Evolutionary conservation across 2,113 vertebrate genomes (phyloP), one percentile per base, ranked within the genome.

Genomic region (Abramis brama): DNA sequence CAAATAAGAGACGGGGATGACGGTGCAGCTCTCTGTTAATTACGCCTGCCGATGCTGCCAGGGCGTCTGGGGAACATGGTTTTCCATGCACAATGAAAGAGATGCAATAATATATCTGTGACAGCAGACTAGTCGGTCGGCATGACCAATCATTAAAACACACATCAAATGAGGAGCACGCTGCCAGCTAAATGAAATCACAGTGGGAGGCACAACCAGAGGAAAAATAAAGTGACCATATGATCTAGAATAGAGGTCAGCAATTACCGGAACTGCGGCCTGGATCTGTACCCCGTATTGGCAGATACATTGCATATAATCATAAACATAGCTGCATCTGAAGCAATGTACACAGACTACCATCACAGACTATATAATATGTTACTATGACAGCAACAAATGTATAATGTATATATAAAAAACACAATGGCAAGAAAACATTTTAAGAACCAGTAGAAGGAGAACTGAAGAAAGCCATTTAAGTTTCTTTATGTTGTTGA

Each of bases 131-230:
- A 79, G 85, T 33, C 81, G 45, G 62, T 70, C 47, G 39, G 52
- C 73, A 78, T 27, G 30, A 79, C 59, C 81, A 47, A 62, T 86
- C 87, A 86, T 88, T 86, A 88, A 84, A 83, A 84, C 66, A 78
- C 82, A 83, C 76, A 88, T 84, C 81, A 88, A 88, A 84, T 21
- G 59, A 66, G 68, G 68, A 86, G 52, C 84, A 81, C 70, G 60
- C 50, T 45, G 79, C 52, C 79, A 33, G 62, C 87, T 88, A 85
- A 85, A 85, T 85, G 73, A 78, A 85, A 85, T 47, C 84, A 50
- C 64, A 25, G 85, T 84, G 82, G 85, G 85, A 86, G 55, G 80
- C 77, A 43, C 55, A 78, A 70, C 82, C 64, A 36, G 66, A 73
- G 23, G 59, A 50, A 85, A 86, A 82, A 85, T 74, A 88, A 83